phyloP scores from a whole-genome alignment of 1,140 invertebrate species.

The Brachionus calyciflorus region DNA sequence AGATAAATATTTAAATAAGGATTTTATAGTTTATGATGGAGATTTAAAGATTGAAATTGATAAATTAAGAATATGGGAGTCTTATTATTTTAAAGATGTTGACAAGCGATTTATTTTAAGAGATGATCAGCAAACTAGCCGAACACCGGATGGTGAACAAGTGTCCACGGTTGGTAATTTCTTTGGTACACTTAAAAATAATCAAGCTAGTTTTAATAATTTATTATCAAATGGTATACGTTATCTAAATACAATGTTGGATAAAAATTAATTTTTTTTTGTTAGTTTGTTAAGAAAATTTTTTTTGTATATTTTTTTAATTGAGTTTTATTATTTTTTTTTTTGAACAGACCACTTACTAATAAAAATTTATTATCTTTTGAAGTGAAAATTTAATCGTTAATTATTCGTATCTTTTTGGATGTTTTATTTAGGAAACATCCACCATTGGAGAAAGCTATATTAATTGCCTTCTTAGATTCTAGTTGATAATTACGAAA shows the following conservation, averaged over 20 bases:
- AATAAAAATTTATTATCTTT: too few relatives aligned
- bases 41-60: conserved; percentile 55
- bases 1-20: conserved; percentile 84
- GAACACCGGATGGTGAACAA: background rate
- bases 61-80: background rate
- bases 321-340: conserved; percentile 16
- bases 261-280: conserved; percentile 14
- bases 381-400: too few relatives aligned
- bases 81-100: conserved; percentile 22
- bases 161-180: background rate
- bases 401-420: too few relatives aligned
- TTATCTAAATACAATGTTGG: conserved; percentile 22
- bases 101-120: background rate
- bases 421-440: too few relatives aligned
- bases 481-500: too few relatives aligned
- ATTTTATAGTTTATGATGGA: conserved; percentile 69
- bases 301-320: too few relatives aligned
- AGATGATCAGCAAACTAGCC: too few relatives aligned
- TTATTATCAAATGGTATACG: conserved; percentile 18
- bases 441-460: too few relatives aligned
- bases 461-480: too few relatives aligned
- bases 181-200: conserved; percentile 10
- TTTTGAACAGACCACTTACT: too few relatives aligned
- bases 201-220: conserved; percentile 15
- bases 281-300: background rate